Base-by-base conservation (phyloP, 2,113 vertebrate genomes). In the Oncorhynchus masou region DNA sequence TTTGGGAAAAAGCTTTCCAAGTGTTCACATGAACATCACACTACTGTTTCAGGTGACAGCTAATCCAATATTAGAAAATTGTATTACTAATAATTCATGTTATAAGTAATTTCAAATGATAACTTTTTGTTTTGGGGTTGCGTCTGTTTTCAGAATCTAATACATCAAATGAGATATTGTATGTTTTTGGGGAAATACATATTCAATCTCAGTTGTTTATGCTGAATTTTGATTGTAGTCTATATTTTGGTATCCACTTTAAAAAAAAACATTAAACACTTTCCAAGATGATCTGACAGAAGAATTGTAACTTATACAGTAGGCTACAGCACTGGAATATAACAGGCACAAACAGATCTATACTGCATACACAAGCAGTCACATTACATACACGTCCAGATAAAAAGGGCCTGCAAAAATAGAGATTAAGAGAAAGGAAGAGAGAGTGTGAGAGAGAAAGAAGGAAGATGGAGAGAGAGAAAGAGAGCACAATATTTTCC, bases 51-150 rank as follows among this genome's bases (percentile, higher is more conserved):
- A 54, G 57, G 78, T 74, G 76, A 70, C 66, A 72, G 69, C 76
- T 86, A 87, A 91, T 89, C 78, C 78, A 87, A 84, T 88, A 88
- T 82, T 74, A 85, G 73, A 68, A 81, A 88, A 88, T 90, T 81
- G 82, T 79, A 85, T 78, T 75, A 80, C 74, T 81, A 87, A 89
- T 87, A 84, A 86, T 79, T 88, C 81, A 75, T 81, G 86, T 81
- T 76, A 73, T 54, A 82, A 65, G 75, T 84, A 0, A 88, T 88
- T 87, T 84, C 82, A 83, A 86, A 86, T 88, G 82, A 78, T 62
- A 48, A 78, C 79, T 48, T 84, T 86, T 82, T 57, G 54, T 84
- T 86, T 84, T 51, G 71, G 27, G 71, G 27, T 25, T 69, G 54
- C 64, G 71, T 79, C 15, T 75, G 39, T 76, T 78, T 67, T 81